Evolutionary conservation across 2,888 invertebrate genomes (phyloP), one percentile per base, ranked within the genome.

Genomic region (Lepidonotus clava): DNA sequence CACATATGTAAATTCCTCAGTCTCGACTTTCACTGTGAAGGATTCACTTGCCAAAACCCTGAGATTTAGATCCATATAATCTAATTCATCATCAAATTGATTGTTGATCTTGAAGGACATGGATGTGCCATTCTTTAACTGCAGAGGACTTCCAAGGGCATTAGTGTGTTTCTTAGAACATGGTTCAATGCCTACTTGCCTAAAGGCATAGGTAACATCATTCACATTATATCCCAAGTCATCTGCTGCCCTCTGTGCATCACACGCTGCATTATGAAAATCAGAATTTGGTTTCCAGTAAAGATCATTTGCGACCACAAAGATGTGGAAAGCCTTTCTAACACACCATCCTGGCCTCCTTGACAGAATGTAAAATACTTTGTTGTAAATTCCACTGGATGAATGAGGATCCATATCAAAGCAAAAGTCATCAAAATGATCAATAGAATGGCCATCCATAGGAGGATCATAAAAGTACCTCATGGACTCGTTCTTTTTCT

Each of bases 191-290:
- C 90, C 91, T 0, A 91, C 91, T 0, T 56, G 71, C 4, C 66
- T 24, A 77, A 91, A 90, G 1, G 90, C 89, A 21, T 36, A n/a
- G 11, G 66, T 51, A 4, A 91, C 88, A 18, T 77, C 71, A 21
- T 51, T 67, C 34, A 87, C 66, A 38, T 90, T 88, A 61, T 88
- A 88, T 1, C 90, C 90, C 1, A 90, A 85, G 77, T 91, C 91
- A 67, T 90, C 90, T 61, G 91, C 89, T n/a, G 90, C 89, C 41
- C 89, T 88, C 85, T 90, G 56, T 36, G 90, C 86, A 11, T 90
- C 91, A 86, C 91, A 91, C 4, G 90, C 91, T 0, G 88, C 91
- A 28, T 89, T 85, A n/a, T 85, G 66, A 53, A 90, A 91, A 41
- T 88, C 87, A 0, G 88, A 87, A 6, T 85, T 86, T 41, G 86